These are phyloP conservation scores for Vanessa atalanta DNA, from an alignment of 1,140 invertebrate genomes.

Conservation along the genomic window DNA sequence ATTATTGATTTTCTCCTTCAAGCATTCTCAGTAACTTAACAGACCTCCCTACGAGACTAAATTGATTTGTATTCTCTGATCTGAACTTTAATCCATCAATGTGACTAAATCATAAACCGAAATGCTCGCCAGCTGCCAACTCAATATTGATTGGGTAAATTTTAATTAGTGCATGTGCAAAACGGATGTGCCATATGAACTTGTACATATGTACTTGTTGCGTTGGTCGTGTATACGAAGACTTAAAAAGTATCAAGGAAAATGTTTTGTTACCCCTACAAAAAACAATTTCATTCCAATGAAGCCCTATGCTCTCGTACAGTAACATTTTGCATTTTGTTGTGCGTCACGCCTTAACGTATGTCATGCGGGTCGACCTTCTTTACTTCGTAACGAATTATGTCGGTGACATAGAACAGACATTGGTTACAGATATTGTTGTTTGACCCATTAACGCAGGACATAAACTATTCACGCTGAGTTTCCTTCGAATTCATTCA, in stretches of 20 bases:
- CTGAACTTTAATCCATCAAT: too few species aligned
- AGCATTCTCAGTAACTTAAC: too few species aligned
- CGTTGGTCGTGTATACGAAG: not conserved
- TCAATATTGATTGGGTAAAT: too few species aligned
- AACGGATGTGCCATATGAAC: not conserved
- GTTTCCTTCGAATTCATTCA: too few species aligned
- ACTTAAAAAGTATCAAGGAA: not conserved
- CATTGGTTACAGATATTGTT: not conserved
- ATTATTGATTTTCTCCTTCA: too few species aligned
- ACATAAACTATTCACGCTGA: too few species aligned
- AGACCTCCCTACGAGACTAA: too few species aligned
- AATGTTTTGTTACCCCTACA: not conserved
- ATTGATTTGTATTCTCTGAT: too few species aligned
- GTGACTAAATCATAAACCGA: too few species aligned
- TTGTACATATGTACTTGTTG: not conserved
- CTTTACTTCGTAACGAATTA: constrained; percentile 2
- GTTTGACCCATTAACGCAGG: not conserved
- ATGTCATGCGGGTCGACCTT: constrained; percentile 21
- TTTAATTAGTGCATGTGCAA: not conserved
- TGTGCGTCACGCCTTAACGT: constrained; percentile 14
- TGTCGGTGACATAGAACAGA: not conserved
- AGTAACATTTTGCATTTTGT: not conserved
- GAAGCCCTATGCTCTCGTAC: constrained; percentile 7
- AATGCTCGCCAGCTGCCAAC: too few species aligned
- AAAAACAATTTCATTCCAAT: constrained; percentile 18